A percentile compares a stretch with the other conserved stretches of the same genome.
These are phyloP conservation scores for Falco berigora DNA, from an alignment of 2,797 vertebrate genomes.

Conservation along the genomic window DNA sequence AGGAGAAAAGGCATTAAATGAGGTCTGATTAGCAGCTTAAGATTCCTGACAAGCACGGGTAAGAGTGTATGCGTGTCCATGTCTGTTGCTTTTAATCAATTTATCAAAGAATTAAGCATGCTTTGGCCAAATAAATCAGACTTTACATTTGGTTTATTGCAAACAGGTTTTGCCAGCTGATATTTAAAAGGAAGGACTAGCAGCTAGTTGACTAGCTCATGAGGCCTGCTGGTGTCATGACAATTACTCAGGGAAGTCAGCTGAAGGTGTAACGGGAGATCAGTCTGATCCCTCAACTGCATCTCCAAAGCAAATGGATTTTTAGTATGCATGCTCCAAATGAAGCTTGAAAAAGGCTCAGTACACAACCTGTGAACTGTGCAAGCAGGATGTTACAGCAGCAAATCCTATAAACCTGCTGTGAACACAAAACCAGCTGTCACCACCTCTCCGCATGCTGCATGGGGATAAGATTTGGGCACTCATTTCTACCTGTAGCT, in stretches of 20 bases:
- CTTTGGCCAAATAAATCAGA: neutral
- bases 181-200: neutral
- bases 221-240: neutral
- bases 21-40: neutral
- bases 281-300: neutral
- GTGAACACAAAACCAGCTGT: neutral
- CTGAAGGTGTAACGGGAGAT: neutral
- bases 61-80: neutral
- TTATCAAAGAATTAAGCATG: neutral
- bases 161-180: neutral
- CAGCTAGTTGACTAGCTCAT: neutral
- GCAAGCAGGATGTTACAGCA: neutral
- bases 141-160: neutral
- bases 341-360: neutral
- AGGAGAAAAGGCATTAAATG: neutral
- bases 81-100: neutral
- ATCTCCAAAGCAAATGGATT: neutral
- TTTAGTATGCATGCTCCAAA: neutral
- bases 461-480: neutral
- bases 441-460: neutral
- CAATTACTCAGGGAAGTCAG: neutral
- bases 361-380: neutral
- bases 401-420: neutral
- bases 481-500: neutral
- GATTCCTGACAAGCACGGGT: neutral